These are phyloP conservation scores for Eutrigla gurnardus DNA, from an alignment of 2,797 vertebrate genomes.

Conservation along the genomic window DNA sequence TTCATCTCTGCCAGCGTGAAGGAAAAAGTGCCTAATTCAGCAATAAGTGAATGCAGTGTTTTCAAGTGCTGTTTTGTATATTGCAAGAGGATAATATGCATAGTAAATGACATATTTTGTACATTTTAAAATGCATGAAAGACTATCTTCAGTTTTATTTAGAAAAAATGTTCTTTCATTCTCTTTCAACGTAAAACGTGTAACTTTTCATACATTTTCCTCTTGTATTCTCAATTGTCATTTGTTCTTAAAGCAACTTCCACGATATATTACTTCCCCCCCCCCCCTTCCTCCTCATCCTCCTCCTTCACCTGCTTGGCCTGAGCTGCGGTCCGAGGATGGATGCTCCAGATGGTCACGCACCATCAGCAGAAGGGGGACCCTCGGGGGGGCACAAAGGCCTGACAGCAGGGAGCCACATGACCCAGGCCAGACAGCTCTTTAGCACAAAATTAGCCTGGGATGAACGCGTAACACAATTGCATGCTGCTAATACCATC, in stretches of 20 bases:
- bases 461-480: conserved; percentile 50
- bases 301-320: conserved; percentile 5
- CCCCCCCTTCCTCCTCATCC: not conserved
- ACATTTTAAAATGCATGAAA: not conserved
- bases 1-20: conserved; percentile 26
- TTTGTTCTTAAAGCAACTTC: not conserved
- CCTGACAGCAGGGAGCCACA: conserved; percentile 52
- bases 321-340: conserved; percentile 16
- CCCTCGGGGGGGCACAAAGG: conserved; percentile 50
- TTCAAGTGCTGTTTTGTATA: not conserved
- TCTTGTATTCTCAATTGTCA: not conserved
- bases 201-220: not conserved
- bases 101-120: not conserved
- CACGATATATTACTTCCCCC: too few species aligned
- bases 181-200: not conserved
- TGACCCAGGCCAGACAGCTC: conserved; percentile 59
- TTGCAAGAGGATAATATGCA: not conserved
- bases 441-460: conserved; percentile 72
- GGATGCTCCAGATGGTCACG: conserved; percentile 66
- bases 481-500: conserved; percentile 61
- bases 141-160: not conserved
- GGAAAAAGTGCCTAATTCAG: not conserved
- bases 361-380: conserved; percentile 60
- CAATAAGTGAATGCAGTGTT: not conserved
- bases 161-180: not conserved